Base-by-base conservation (phyloP, 2,888 invertebrate genomes). In the Drosophila pullipes region DNA sequence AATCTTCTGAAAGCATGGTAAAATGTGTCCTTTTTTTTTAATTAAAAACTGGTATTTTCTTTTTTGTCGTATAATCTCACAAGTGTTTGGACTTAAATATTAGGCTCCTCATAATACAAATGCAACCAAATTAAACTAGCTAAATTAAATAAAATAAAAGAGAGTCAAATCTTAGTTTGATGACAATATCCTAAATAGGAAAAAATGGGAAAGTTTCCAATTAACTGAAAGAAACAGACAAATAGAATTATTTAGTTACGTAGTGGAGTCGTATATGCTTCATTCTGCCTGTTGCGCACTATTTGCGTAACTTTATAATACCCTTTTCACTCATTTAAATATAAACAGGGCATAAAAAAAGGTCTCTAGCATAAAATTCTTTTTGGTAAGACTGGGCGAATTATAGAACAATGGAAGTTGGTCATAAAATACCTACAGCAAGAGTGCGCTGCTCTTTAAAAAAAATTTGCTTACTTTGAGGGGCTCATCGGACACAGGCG, bases 381-480 rank as follows among this genome's bases (percentile, higher is more conserved):
- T 62, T 65, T 70, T 57, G 16, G 22, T 37, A 55, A 39, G 52
- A 7, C 13, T 13, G 47, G 13, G 6, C 47, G 35, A 16, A 13
- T 35, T 35, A 35, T 16, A 47, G 47, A 16, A 47, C 47, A 47
- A 37, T 50, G 31, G 54, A 41, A 35, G 72, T 44, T 44, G 22
- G 22, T 44, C 52, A 37, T 67, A 25, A 49, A 54, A 49, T 25
- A 28, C 13, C 6, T 49, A 49, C 3, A 25, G 49, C 11, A 10
- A 30, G 37, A 30, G 28, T 28, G 28, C 22, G 18, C 25, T 30
- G 35, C 37, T 10, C 33, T 65, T 31, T 4, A 16, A 44, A 53
- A 25, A 66, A 63, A 10, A 41, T 53, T 64, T 47, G 53, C 53
- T 63, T 63, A 74, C 69, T 75, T 75, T 69, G 55, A 6, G 37